Base-by-base conservation (phyloP, 2,113 vertebrate genomes). In the Zosterops borbonicus region DNA sequence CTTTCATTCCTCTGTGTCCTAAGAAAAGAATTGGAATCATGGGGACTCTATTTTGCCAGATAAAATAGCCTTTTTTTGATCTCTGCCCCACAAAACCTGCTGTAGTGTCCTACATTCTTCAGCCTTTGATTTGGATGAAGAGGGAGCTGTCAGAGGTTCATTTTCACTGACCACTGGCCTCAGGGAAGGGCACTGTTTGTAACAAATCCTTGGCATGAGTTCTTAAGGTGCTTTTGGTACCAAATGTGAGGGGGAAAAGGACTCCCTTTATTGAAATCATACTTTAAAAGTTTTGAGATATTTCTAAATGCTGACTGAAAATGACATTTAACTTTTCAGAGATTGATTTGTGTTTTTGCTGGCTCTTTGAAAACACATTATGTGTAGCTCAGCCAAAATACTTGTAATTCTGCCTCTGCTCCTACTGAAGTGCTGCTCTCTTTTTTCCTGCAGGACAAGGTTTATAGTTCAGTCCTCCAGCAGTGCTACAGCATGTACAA, bases 401-500 rank as follows among this genome's bases (percentile, higher is more conserved):
- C 12, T n/a, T 70, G 16, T 47, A 42, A 41, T 63, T 44, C n/a
- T 92, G 22, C 31, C 50, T 85, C 37, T 67, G 64, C 31, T 49
- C 22, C 11, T 68, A 14, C 28, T 96, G 55, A 91, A 25, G 33
- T 27, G 58, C 6, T 87, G 87, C 42, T 92, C 47, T 85, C 12
- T 84, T n/a, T 96, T 84, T n/a, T 96, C 80, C 83, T 89, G 47
- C 69, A 99, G 99, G 99, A 99, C 96, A 99, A 99, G n/a, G 99
- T 99, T 19, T 99, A 99, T 50, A 99, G 98, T 25, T 99, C 99
- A 3, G 99, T 99, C 37, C 97, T 99, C 23, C 98, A 98, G 83
- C 98, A 99, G 90, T 99, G 99, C 98, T 99, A 99, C 97, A 98
- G 98, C 95, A 99, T 99, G 99, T 99, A 99, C 97, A 99, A 99